phyloP scores from a whole-genome alignment of 2,113 vertebrate species.

The Scalopus aquaticus region DNA sequence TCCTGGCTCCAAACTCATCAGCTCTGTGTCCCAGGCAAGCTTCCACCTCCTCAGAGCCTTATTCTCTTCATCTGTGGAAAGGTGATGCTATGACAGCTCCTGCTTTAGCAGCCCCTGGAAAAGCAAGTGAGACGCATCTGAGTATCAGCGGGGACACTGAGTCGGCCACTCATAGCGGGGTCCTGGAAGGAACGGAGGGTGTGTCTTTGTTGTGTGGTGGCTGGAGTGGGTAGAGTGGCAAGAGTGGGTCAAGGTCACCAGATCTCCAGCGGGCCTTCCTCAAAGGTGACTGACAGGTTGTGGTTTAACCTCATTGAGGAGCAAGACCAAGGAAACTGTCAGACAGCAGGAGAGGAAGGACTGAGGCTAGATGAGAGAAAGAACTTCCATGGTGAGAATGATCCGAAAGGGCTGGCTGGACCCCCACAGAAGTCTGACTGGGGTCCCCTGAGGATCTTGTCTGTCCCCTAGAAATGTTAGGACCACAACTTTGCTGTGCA shows the following conservation, averaged over 20 bases:
- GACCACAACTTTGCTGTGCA: background rate
- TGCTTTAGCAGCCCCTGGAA: background rate
- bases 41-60: background rate
- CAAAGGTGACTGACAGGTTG: background rate
- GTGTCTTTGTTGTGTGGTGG: background rate
- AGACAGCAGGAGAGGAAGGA: background rate
- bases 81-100: background rate
- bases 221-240: background rate
- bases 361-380: background rate
- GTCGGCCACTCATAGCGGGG: accelerated
- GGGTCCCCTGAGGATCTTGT: background rate
- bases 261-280: background rate
- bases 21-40: background rate
- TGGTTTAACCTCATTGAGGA: background rate
- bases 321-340: background rate
- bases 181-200: background rate
- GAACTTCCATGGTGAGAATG: background rate
- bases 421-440: background rate
- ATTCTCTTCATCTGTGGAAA: background rate
- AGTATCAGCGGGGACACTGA: no score
- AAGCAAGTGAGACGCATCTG: background rate
- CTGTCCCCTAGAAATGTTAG: background rate
- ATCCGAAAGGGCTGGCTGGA: background rate
- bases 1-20: background rate
- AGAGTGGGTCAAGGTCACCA: background rate